phyloP scores from a whole-genome alignment of 2,888 invertebrate species.

The Hypolimnas misippus region DNA sequence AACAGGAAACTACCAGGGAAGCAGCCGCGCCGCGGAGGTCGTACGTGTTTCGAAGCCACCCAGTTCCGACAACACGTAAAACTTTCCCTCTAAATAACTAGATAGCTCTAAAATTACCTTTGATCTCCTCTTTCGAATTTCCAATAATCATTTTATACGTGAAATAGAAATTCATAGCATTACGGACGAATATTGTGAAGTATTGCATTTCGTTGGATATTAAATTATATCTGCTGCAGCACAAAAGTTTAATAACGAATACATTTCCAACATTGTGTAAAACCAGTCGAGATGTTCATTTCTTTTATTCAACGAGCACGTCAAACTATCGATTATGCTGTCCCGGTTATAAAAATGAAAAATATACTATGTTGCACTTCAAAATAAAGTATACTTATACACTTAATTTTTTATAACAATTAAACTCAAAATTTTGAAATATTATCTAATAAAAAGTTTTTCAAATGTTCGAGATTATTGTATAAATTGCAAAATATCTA shows the following conservation, averaged over 20 bases:
- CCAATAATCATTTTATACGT: background rate
- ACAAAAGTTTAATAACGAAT: conserved; percentile 6
- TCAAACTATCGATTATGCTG: background rate
- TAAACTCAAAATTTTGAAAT: no score
- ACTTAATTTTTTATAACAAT: no score
- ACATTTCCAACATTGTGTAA: background rate
- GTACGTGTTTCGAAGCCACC: background rate
- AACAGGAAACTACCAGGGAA: conserved; percentile 2
- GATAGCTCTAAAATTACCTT: background rate
- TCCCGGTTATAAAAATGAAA: background rate
- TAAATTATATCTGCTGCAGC: background rate
- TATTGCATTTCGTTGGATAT: background rate
- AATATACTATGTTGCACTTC: background rate
- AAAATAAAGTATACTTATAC: background rate
- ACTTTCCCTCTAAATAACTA: conserved; percentile 4
- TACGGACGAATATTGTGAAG: background rate
- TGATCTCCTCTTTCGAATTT: background rate
- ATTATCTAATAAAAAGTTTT: no score
- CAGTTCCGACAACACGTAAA: background rate
- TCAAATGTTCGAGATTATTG: no score
- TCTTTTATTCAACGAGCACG: background rate
- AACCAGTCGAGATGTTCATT: background rate
- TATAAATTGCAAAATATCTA: no score
- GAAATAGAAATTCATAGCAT: background rate
- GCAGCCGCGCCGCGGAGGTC: background rate